Evolutionary conservation across 2,888 invertebrate genomes (phyloP).

Genomic region (Invenusta paracnida): DNA sequence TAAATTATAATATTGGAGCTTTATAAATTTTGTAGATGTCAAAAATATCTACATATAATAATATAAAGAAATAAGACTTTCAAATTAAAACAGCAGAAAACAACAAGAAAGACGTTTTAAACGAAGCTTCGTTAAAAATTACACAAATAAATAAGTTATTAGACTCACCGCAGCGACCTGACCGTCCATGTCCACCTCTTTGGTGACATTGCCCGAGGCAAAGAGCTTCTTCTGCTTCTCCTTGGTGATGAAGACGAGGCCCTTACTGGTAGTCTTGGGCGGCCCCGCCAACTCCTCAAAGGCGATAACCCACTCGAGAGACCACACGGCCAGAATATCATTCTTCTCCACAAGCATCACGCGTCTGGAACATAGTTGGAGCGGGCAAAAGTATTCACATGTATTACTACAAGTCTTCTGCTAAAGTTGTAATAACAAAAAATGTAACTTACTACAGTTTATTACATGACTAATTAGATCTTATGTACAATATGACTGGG

Average conservation of each 20-base stretch:
- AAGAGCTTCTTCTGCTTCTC: constrained; percentile 34
- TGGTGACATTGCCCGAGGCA: constrained; percentile 27
- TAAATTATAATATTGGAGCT: too few relatives aligned
- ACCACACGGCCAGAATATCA: constrained; percentile 32
- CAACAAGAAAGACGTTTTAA: too few relatives aligned
- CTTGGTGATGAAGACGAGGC: constrained; percentile 20
- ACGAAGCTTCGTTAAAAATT: too few relatives aligned
- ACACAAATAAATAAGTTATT: not conserved
- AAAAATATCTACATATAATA: too few relatives aligned
- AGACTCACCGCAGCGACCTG: not conserved
- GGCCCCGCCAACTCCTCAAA: constrained; percentile 7
- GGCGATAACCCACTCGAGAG: constrained; percentile 25
- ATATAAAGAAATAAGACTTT: too few relatives aligned
- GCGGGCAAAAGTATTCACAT: not conserved
- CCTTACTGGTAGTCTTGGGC: not conserved
- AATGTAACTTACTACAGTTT: not conserved
- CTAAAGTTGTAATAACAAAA: not conserved
- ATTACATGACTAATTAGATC: too few relatives aligned
- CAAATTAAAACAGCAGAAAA: too few relatives aligned
- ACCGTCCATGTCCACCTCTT: constrained; percentile 3
- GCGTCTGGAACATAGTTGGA: constrained; percentile 19
- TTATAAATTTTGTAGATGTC: too few relatives aligned
- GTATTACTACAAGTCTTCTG: not conserved
- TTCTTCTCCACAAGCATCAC: constrained; percentile 30
- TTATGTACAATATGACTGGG: too few relatives aligned